These are phyloP conservation scores for Solea senegalensis DNA, from an alignment of 2,113 vertebrate species.

Conservation along the genomic window DNA sequence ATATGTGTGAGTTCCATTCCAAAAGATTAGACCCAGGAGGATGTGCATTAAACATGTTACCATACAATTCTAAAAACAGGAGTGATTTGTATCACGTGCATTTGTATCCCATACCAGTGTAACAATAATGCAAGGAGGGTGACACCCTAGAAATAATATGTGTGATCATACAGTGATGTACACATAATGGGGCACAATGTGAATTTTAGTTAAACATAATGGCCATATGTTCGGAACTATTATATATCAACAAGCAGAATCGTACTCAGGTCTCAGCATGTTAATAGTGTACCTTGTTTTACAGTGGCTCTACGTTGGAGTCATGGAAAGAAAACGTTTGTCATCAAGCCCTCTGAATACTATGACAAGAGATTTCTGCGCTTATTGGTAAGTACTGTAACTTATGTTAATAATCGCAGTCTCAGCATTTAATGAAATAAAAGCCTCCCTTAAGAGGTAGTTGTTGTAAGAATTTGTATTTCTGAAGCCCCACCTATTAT, in stretches of 20 bases:
- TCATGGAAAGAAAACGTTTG: slow-evolving; percentile 89
- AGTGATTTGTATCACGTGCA: no score
- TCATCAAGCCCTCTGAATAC: slow-evolving; percentile 84
- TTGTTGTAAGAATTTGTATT: no score
- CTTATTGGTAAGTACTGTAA: slow-evolving; percentile 83
- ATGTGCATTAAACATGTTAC: not conserved
- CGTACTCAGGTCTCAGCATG: not conserved
- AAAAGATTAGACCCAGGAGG: not conserved
- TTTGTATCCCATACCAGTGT: no score
- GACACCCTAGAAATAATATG: no score
- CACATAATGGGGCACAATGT: not conserved
- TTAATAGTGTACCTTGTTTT: slow-evolving; percentile 47
- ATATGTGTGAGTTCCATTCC: no score
- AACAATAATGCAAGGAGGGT: no score
- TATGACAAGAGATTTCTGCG: slow-evolving; percentile 89
- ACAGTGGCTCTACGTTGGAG: slow-evolving; percentile 88
- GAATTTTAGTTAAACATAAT: not conserved
- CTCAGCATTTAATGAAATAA: no score
- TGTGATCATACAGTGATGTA: no score
- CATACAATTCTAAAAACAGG: not conserved
- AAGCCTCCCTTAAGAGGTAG: no score
- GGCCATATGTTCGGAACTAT: not conserved
- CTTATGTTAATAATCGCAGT: not conserved
- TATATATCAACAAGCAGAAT: not conserved
- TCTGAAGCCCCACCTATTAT: no score